Evolutionary conservation across 2,113 vertebrate species (phyloP), one percentile per base, ranked within the genome.

Genomic region (Orycteropus afer): DNA sequence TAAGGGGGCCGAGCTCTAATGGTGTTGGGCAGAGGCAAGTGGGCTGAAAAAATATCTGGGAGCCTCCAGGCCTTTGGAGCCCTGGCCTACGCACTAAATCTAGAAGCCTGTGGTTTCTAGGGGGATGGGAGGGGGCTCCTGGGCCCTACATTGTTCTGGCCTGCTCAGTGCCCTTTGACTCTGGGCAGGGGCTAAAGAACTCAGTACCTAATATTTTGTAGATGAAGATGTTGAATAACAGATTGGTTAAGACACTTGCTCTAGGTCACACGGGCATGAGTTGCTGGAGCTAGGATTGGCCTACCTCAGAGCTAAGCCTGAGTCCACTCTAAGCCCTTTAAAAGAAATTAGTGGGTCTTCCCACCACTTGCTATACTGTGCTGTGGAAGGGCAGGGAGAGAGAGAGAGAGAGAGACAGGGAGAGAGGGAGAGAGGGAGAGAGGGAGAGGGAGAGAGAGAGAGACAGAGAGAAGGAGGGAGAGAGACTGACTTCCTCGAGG

Each of bases 101-200:
- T 51, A 81, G 93, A 82, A 90, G 93, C 42, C 49, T 93, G 81
- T 84, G 92, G 85, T 87, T 94, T 92, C 51, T 53, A 32, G 88
- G 45, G 37, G 15, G 49, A 12, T 14, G 1, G 13, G 63, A 87
- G 47, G 92, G 22, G 55, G 9, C 49, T 34, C 45, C 87, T 90
- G 55, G 69, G 9, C 32, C 47, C 22, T 3, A 0, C 49, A 74
- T 8, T 76, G 47, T 47, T 59, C 37, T 47, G 51, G 37, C 73
- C 40, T 47, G 37, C 57, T 11, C 55, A 40, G 47, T n/a, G 10
- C 10, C 59, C 86, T 96, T 61, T 80, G 67, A 34, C 34, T 67
- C 27, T 8, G 2, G 69, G 53, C 22, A 53, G 40, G 34, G 53
- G 27, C 47, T 40, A n/a, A n/a, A n/a, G n/a, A n/a, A n/a, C n/a